Evolutionary conservation across 2,797 vertebrate species (phyloP).

Genomic region (Hipposideros larvatus): DNA sequence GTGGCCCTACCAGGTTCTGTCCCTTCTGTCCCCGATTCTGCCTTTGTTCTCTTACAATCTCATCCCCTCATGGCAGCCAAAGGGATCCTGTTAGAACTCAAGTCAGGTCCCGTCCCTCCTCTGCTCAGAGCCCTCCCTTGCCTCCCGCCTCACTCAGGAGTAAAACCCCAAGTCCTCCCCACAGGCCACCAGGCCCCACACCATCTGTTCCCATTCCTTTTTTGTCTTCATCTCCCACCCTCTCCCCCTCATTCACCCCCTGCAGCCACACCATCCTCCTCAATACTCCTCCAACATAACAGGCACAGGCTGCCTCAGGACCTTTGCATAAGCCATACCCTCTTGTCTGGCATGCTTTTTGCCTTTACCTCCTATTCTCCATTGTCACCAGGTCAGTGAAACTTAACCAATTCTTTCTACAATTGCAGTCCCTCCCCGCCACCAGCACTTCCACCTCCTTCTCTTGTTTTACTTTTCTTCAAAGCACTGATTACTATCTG

Average conservation of each 20-base stretch:
- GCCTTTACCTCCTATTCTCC: neutral
- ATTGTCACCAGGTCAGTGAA: neutral
- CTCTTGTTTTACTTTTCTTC: neutral
- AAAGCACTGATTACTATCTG: neutral
- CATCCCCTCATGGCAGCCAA: neutral
- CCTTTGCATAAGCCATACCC: neutral
- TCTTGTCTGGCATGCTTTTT: neutral
- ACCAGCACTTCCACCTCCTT: neutral
- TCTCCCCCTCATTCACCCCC: neutral
- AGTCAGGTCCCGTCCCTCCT: neutral
- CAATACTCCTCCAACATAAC: fast-evolving
- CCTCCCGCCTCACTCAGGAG: neutral
- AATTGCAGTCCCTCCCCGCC: neutral
- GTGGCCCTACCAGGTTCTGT: neutral
- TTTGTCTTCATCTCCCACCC: neutral
- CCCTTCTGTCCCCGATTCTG: neutral
- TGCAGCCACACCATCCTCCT: neutral
- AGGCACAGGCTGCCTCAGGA: neutral
- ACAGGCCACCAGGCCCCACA: neutral
- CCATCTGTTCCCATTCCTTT: neutral
- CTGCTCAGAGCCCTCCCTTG: neutral
- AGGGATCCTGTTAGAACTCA: neutral
- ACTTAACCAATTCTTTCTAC: neutral
- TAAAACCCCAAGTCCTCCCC: neutral
- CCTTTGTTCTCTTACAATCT: neutral